These are phyloP conservation scores for Cyprinodon brontotheroides DNA, from an alignment of 2,113 vertebrate species.

Conservation along the genomic window DNA sequence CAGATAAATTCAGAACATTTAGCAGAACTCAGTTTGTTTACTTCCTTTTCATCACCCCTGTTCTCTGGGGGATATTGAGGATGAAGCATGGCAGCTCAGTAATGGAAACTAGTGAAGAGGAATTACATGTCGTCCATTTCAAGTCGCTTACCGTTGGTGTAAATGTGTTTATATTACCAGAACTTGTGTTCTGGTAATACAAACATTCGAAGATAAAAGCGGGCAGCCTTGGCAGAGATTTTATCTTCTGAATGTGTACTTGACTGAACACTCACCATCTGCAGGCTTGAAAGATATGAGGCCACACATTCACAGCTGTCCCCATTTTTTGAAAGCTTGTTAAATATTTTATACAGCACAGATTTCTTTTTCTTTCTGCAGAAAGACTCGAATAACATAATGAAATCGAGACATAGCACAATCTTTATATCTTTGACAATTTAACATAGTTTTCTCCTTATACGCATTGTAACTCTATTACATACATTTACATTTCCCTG, in stretches of 20 bases:
- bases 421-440: not conserved
- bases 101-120: constrained; percentile 24
- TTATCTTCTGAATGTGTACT: constrained; percentile 19
- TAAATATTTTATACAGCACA: not conserved
- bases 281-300: constrained; percentile 27
- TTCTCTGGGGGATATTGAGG: constrained; percentile 17
- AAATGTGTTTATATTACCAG: constrained; percentile 42
- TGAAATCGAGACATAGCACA: not conserved
- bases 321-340: not conserved
- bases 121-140: constrained; percentile 19
- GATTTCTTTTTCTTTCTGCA: not conserved
- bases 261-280: constrained; percentile 25
- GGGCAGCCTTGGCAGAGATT: constrained; percentile 16
- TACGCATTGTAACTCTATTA: not conserved
- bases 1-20: constrained; percentile 15
- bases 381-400: not conserved
- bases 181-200: constrained; percentile 17
- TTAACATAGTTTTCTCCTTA: not conserved
- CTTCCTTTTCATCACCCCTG: constrained; percentile 31
- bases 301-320: not conserved
- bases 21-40: constrained; percentile 30
- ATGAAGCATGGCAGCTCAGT: constrained; percentile 39
- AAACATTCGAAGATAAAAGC: constrained; percentile 35
- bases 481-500: too few relatives aligned
- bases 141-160: constrained; percentile 25